phyloP scores from a whole-genome alignment of 2,888 invertebrate genomes.

The Melangyna quadrimaculata region DNA sequence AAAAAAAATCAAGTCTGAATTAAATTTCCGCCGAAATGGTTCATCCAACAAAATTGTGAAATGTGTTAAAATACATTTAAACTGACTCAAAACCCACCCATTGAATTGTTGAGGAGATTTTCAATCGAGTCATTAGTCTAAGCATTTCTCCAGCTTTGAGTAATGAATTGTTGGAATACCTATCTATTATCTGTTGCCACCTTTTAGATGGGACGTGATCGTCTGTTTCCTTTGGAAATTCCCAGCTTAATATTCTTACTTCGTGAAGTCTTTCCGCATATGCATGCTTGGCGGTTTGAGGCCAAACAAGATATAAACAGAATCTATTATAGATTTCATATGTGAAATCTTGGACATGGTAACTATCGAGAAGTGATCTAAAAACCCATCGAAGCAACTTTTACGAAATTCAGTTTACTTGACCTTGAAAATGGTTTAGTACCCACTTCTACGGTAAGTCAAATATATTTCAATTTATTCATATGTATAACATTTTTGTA shows the following conservation, averaged over 20 bases:
- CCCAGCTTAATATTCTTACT: slow-evolving; percentile 84
- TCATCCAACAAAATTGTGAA: slow-evolving; percentile 81
- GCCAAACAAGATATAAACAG: slow-evolving; percentile 80
- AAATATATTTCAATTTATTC: no score
- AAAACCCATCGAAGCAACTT: slow-evolving; percentile 75
- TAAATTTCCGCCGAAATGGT: slow-evolving; percentile 80
- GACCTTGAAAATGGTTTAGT: slow-evolving; percentile 84
- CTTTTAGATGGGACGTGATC: slow-evolving; percentile 75
- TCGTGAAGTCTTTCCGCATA: slow-evolving; percentile 85
- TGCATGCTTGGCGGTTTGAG: slow-evolving; percentile 84
- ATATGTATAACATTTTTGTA: slow-evolving; percentile 13
- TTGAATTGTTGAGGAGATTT: slow-evolving; percentile 84
- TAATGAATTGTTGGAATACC: slow-evolving; percentile 81
- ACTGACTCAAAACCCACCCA: slow-evolving; percentile 82
- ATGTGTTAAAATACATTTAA: slow-evolving; percentile 82
- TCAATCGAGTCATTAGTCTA: slow-evolving; percentile 83
- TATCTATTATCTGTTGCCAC: no score
- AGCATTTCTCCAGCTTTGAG: slow-evolving; percentile 83
- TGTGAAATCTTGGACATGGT: slow-evolving; percentile 80
- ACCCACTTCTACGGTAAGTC: slow-evolving; percentile 82
- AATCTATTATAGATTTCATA: slow-evolving; percentile 82
- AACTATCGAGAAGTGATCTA: slow-evolving; percentile 71
- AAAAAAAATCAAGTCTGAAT: slow-evolving; percentile 75
- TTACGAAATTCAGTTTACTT: slow-evolving; percentile 83
- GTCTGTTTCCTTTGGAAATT: slow-evolving; percentile 82